These are phyloP conservation scores for Trinectes maculatus DNA, from an alignment of 2,113 vertebrate genomes.

Conservation along the genomic window DNA sequence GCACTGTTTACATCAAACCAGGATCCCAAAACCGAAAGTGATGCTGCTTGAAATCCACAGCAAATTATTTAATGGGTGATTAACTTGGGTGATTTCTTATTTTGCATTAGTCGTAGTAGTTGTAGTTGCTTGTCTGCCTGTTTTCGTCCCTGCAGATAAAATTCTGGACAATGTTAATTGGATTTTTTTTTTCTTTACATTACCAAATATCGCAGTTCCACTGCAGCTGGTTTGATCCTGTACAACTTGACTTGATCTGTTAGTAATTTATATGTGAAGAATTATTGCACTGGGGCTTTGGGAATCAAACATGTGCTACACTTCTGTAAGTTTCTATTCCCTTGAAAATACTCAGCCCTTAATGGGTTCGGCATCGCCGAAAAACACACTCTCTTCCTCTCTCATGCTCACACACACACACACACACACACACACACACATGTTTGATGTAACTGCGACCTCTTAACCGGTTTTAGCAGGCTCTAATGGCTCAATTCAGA, in stretches of 20 bases:
- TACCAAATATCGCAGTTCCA: conserved; percentile 10
- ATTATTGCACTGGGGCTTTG: conserved; percentile 54
- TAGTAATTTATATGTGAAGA: conserved; percentile 59
- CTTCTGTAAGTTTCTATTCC: conserved; percentile 65
- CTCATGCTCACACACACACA: background rate
- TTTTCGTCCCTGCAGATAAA: background rate
- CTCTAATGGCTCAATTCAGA: conserved; percentile 61
- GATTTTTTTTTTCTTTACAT: conserved; percentile 13
- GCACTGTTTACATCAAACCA: background rate
- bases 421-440: conserved; percentile 33
- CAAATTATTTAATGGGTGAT: no score
- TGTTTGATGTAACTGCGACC: conserved; percentile 52
- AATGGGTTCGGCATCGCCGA: conserved; percentile 49
- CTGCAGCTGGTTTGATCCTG: conserved; percentile 49
- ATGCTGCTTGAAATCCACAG: background rate
- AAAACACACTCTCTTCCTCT: conserved; percentile 48
- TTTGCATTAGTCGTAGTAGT: background rate
- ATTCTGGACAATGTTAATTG: no score
- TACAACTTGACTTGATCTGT: conserved; percentile 57
- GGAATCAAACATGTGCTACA: conserved; percentile 69
- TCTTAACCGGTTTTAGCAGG: conserved; percentile 57
- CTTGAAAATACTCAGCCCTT: conserved; percentile 49
- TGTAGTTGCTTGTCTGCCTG: background rate
- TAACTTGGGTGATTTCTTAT: no score
- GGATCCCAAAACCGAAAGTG: background rate